phyloP scores from a whole-genome alignment of 2,797 vertebrate species.

The Phataginus tetradactyla region DNA sequence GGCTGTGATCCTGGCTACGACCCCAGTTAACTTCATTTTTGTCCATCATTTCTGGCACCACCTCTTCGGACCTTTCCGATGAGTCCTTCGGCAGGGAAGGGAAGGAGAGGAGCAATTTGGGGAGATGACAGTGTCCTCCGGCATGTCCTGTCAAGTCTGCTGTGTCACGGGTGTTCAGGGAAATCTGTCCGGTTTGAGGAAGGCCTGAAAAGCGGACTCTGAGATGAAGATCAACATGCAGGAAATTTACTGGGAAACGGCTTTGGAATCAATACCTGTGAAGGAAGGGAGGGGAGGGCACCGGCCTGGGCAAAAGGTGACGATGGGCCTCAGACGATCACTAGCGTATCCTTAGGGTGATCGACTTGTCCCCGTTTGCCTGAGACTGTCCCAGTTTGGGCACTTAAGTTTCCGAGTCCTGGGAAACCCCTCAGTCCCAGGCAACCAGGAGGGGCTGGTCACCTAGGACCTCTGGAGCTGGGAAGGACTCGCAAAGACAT shows the following conservation, averaged over 20 bases:
- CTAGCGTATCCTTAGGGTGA: neutral
- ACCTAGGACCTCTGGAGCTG: neutral
- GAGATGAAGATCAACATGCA: neutral
- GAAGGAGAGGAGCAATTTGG: neutral
- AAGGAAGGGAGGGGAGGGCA: conserved; percentile 27
- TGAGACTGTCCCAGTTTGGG: neutral
- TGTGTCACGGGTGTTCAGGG: neutral
- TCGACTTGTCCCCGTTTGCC: neutral
- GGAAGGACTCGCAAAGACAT: neutral
- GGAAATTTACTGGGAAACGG: neutral
- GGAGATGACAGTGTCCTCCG: neutral
- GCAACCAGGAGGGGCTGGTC: neutral
- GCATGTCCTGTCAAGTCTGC: neutral
- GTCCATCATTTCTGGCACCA: neutral
- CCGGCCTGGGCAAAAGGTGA: neutral
- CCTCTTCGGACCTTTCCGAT: conserved; percentile 14
- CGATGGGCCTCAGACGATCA: neutral
- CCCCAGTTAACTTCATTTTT: conserved; percentile 10
- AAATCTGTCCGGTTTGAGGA: conserved; percentile 43
- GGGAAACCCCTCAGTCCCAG: neutral
- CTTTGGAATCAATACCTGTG: neutral
- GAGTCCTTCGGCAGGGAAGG: neutral
- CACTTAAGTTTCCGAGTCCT: neutral
- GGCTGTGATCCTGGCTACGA: neutral
- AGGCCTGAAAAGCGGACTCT: neutral